phyloP scores from a whole-genome alignment of 2,797 vertebrate genomes.

The Oreochromis grahami region DNA sequence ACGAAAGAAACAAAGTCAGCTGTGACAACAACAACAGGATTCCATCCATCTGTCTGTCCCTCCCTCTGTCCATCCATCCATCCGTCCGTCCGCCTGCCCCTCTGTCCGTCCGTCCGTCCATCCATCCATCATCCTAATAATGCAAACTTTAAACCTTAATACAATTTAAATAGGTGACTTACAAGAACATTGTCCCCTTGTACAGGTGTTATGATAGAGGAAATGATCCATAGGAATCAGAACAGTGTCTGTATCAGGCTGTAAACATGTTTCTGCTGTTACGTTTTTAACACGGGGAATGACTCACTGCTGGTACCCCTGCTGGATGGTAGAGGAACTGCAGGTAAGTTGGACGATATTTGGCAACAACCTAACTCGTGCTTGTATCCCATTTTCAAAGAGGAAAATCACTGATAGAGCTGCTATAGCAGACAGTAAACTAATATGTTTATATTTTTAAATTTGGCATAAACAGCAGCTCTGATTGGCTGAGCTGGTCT shows the following conservation, averaged over 20 bases:
- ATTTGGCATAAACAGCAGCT: neutral
- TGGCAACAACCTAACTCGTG: neutral
- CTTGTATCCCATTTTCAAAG: neutral
- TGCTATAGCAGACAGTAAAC: neutral
- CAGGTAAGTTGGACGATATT: neutral
- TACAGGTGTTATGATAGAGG: neutral
- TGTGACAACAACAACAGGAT: neutral
- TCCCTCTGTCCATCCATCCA: neutral
- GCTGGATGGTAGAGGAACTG: neutral
- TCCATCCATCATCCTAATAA: fast-evolving
- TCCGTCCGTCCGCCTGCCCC: fast-evolving
- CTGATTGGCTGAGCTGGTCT: neutral
- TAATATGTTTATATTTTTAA: neutral
- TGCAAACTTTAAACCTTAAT: neutral
- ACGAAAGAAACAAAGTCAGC: neutral
- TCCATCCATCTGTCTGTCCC: fast-evolving
- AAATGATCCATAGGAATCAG: neutral
- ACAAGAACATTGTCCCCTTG: neutral
- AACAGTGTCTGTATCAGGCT: neutral
- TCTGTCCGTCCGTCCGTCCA: fast-evolving
- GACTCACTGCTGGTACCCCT: neutral
- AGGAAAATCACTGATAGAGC: neutral
- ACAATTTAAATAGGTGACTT: neutral
- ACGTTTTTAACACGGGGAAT: neutral
- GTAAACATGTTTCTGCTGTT: neutral